Conservation (phyloP, 2,888 invertebrate genomes). For the Saturnia japonica region DNA sequence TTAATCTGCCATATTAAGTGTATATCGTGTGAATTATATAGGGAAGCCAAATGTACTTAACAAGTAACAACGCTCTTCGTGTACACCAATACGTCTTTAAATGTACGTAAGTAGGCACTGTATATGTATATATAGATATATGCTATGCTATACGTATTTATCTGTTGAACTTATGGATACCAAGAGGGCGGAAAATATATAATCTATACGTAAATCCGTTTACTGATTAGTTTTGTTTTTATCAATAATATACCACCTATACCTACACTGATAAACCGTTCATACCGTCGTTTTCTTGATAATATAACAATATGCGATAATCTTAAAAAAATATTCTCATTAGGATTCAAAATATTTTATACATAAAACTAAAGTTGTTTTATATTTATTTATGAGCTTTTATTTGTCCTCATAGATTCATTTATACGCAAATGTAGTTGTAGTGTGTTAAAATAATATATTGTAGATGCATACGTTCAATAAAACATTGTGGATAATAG, state of each 20-base stretch:
- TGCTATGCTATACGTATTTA: not conserved
- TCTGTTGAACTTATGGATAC: constrained; percentile 4
- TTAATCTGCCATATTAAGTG: not conserved
- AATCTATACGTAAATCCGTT: constrained; percentile 27
- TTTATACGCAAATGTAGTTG: too few species aligned
- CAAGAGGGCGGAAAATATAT: constrained; percentile 32
- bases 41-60: not conserved
- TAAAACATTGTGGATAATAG: not conserved
- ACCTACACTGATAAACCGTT: constrained; percentile 20
- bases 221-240: constrained; percentile 36
- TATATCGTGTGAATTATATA: not conserved
- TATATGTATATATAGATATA: not conserved
- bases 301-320: not conserved
- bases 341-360: not conserved
- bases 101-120: constrained; percentile 4
- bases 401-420: too few species aligned
- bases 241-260: too few species aligned
- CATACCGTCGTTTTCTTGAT: constrained; percentile 15
- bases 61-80: not conserved
- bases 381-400: not conserved
- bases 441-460: too few species aligned
- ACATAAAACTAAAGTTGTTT: not conserved
- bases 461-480: not conserved
- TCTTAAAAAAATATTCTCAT: not conserved
- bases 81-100: not conserved